phyloP scores from a whole-genome alignment of 2,113 vertebrate species.

The Calyptommatus sinebrachiatus region DNA sequence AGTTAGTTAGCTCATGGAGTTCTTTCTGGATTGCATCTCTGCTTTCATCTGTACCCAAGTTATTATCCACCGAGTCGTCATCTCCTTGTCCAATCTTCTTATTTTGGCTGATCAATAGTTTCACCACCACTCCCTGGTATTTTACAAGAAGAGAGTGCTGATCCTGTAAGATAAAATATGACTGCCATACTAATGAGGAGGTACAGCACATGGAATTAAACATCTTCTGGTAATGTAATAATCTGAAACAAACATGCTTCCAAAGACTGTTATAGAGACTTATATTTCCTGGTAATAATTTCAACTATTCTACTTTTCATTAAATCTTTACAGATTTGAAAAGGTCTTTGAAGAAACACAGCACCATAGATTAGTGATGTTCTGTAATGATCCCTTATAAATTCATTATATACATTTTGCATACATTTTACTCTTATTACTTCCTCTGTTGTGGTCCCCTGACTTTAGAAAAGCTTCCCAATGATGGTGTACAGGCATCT shows the following conservation, averaged over 20 bases:
- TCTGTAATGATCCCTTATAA: background rate
- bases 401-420: background rate
- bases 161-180: constrained; percentile 74
- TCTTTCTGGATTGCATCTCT: constrained; percentile 72
- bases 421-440: background rate
- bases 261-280: too few relatives aligned
- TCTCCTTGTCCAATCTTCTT: constrained; percentile 76
- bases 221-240: background rate
- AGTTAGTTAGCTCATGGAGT: constrained; percentile 76
- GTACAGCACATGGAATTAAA: background rate
- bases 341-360: background rate
- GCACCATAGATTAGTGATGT: background rate
- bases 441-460: too few relatives aligned
- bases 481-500: too few relatives aligned
- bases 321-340: background rate
- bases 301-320: background rate
- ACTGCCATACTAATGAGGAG: background rate
- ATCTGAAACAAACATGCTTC: background rate
- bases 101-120: constrained; percentile 82
- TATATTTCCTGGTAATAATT: too few relatives aligned
- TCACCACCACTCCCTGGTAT: constrained; percentile 92
- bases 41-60: constrained; percentile 66
- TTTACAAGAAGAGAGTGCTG: constrained; percentile 83
- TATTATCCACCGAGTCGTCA: constrained; percentile 55
- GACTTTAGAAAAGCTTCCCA: too few relatives aligned